These are phyloP conservation scores for Pseudopipra pipra DNA, from an alignment of 2,113 vertebrate species.

Conservation along the genomic window DNA sequence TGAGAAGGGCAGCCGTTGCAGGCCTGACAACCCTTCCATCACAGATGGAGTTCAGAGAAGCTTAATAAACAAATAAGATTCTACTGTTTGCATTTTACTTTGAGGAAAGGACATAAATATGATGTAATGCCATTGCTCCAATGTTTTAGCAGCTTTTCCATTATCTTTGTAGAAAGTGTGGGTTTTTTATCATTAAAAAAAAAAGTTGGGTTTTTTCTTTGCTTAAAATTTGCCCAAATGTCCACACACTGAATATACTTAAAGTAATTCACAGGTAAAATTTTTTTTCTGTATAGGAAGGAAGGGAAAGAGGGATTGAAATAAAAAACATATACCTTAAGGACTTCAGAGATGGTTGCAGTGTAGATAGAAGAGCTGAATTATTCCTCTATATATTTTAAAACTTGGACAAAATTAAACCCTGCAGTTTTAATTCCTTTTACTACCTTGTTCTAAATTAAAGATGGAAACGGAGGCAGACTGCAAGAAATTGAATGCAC, in stretches of 20 bases:
- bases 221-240: background rate
- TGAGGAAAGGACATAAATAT: background rate
- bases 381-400: background rate
- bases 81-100: background rate
- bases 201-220: background rate
- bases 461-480: background rate
- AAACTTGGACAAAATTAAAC: background rate
- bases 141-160: background rate
- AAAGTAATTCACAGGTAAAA: background rate
- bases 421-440: slow-evolving; percentile 6
- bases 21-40: background rate
- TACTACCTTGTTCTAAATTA: slow-evolving; percentile 15
- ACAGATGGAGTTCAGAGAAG: background rate
- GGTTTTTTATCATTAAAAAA: background rate
- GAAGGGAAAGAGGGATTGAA: background rate
- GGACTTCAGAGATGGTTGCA: background rate
- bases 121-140: background rate
- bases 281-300: background rate
- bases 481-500: slow-evolving; percentile 36
- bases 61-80: background rate
- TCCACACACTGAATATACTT: background rate
- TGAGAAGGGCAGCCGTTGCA: background rate
- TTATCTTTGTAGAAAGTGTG: background rate
- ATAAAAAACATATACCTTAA: background rate
- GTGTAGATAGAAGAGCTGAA: background rate